These are phyloP conservation scores for Pterocles orientalis DNA, from an alignment of 2,113 vertebrate genomes.

Conservation along the genomic window DNA sequence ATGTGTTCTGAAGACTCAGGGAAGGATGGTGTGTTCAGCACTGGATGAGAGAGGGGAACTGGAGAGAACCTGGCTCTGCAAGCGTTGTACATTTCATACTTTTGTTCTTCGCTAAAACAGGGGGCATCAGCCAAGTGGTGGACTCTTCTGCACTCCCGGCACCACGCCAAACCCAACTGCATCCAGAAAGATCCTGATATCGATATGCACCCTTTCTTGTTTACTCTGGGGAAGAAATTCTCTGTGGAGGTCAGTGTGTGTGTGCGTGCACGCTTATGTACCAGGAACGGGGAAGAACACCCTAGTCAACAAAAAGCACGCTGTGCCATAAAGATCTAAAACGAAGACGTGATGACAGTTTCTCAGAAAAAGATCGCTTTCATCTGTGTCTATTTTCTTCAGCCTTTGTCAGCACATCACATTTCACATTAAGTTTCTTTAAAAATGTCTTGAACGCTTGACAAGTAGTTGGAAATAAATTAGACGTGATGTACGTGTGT, in stretches of 20 bases:
- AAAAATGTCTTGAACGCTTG: neutral
- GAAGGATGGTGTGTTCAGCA: no score
- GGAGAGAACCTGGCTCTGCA: neutral
- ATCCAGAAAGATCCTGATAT: constrained; percentile 77
- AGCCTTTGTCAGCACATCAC: neutral
- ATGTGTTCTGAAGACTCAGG: neutral
- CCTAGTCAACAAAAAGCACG: neutral
- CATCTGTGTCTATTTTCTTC: neutral
- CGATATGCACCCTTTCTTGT: constrained; percentile 71
- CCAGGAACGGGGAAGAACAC: neutral
- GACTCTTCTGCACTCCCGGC: constrained; percentile 74
- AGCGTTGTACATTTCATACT: neutral
- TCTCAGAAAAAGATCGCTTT: neutral
- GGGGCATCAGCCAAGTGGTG: constrained; percentile 75
- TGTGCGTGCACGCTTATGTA: accelerated
- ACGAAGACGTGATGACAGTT: neutral
- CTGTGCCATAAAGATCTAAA: neutral
- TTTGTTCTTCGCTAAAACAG: constrained; percentile 40
- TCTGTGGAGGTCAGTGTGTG: constrained; percentile 77
- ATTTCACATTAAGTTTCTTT: neutral
- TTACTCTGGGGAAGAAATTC: constrained; percentile 72
- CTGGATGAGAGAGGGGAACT: neutral
- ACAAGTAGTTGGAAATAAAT: neutral
- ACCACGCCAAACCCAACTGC: constrained; percentile 78
- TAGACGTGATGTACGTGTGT: neutral